Evolutionary conservation across 2,113 vertebrate species (phyloP), one percentile per base, ranked within the genome.

Genomic region (Caranx melampygus): DNA sequence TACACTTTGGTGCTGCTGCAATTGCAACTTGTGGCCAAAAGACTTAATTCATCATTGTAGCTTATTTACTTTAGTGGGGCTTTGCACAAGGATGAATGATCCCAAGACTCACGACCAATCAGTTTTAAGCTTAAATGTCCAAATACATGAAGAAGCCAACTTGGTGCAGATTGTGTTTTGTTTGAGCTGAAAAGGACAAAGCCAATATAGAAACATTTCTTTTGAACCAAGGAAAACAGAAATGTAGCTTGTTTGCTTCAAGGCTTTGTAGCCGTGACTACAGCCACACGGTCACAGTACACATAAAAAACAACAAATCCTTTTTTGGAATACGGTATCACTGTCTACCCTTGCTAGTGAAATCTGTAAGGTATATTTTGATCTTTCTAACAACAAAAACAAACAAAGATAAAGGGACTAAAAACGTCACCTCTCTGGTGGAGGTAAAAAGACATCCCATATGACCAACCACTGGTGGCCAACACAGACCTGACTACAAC

Each of bases 401-500:
- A 62, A 65, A 79, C 62, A 83, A 82, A 84, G 47, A 78, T 51
- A 31, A 76, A 47, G 52, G 11, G 18, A 61, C 5, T 3, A 75
- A 72, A 67, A 86, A 60, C 47, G 68, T 35, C 52, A 42, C 42
- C 31, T 75, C 51, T 75, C 69, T 69, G 35, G 21, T 21, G n/a
- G 70, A 59, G 45, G 44, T 75, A 89, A 86, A 31, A 31, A 88
- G 42, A 66, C 16, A 69, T 62, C 35, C 34, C 26, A 51, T 35
- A 58, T 68, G 47, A 72, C 55, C 64, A 71, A 72, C 55, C 64
- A 75, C 37, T 79, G 49, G 54, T 73, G 66, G 66, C 75, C 57
- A 15, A 72, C 59, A 85, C 60, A 83, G 73, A 59, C 60, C 86
- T 74, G 68, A 85, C 64, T 75, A 83, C 79, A 82, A 67, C 75